Percentiles rank a stretch among this genome's conserved stretches.
Evolutionary conservation across 2,113 vertebrate species (phyloP).

Genomic region (Gambusia holbrooki): DNA sequence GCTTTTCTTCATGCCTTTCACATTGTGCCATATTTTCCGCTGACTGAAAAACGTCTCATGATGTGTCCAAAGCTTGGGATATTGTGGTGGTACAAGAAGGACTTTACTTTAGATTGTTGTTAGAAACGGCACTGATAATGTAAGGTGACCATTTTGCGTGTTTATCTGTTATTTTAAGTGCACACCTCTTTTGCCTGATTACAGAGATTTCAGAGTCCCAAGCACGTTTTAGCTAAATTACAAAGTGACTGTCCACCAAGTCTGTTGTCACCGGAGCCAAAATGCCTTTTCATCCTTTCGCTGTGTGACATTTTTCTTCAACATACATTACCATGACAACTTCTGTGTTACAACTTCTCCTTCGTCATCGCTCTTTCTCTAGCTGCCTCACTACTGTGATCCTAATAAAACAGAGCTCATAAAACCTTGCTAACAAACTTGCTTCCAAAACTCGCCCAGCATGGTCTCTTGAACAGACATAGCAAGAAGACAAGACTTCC

Average conservation of each 20-base stretch:
- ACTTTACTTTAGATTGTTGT: neutral
- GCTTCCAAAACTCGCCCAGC: neutral
- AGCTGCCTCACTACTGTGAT: conserved; percentile 36
- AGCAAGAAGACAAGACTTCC: conserved; percentile 2
- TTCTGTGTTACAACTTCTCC: conserved; percentile 39
- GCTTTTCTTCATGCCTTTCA: too few species aligned
- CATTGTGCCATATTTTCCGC: too few species aligned
- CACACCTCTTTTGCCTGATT: conserved; percentile 41
- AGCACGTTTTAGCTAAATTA: conserved; percentile 56
- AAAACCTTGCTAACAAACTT: conserved; percentile 18
- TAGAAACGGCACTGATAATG: conserved; percentile 19
- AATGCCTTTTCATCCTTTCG: conserved; percentile 44
- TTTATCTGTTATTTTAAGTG: conserved; percentile 40
- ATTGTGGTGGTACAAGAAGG: too few species aligned
- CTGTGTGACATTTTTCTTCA: conserved; percentile 54
- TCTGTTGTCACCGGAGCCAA: conserved; percentile 36
- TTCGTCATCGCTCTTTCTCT: conserved; percentile 45
- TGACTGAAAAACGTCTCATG: too few species aligned
- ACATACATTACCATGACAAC: conserved; percentile 58
- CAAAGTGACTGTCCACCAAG: conserved; percentile 38
- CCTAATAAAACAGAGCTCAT: conserved; percentile 44
- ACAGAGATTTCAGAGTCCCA: conserved; percentile 48
- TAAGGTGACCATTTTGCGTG: conserved; percentile 7
- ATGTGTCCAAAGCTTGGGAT: too few species aligned
- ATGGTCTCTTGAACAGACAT: neutral